Evolutionary conservation across 2,113 vertebrate genomes (phyloP), one percentile per base, ranked within the genome.

Genomic region (Monarcha castaneiventris): DNA sequence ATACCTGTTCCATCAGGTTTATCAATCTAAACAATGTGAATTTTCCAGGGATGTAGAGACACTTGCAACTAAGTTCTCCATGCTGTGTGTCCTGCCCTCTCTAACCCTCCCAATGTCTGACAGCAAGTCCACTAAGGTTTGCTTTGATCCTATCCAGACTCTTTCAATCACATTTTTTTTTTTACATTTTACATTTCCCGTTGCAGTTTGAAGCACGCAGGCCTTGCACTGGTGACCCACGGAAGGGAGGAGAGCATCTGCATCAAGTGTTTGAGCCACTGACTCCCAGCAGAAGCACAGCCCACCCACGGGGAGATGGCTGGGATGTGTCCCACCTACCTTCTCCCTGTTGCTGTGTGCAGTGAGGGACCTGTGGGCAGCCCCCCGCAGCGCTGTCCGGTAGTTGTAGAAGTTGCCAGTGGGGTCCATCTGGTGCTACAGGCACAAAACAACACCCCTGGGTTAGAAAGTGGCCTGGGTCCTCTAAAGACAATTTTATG

Each of bases 381-480:
- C 98, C 2, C 98, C 98, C 3, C 98, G 93, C 80, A 98, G 59
- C 2, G 98, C 98, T 21, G 98, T 98, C 72, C 98, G 95, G 78
- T 98, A 98, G 97, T 98, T 98, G 88, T 97, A 98, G 96, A 98
- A 98, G 83, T 98, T 98, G 32, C 98, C 98, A 1, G 98, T 98
- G 6, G 98, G 98, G 74, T 98, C 98, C 98, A 98, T 98, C 97
- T 98, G 98, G 96, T 98, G 98, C 98, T 98, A 25, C 33, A 79
- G 6, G 37, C 49, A 68, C 44, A 90, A 85, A 93, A 89, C 23
- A 92, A 20, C 62, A 74, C 64, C 51, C 3, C 0, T 1, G 7
- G 35, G 55, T 97, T 87, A 96, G 80, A 76, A 84, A 51, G 16
- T 0, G 3, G 19, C 41, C 44, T 26, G 44, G 11, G 18, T 59